Conservation (phyloP, 2,888 invertebrate species). For the Hemithea aestivaria region DNA sequence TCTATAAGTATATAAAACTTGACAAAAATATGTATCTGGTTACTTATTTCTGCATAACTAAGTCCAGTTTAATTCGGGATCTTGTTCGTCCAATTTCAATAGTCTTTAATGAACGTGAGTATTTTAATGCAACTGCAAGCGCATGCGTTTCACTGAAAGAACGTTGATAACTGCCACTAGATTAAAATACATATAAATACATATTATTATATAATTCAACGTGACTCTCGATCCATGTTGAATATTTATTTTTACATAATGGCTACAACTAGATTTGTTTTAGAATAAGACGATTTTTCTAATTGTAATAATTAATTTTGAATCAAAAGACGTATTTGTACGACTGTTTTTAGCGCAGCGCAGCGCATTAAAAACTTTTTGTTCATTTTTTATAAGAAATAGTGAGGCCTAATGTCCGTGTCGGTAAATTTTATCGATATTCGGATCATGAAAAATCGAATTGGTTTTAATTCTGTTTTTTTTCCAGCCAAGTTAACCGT, state of each 20-base stretch:
- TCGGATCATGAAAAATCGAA: conserved; percentile 7
- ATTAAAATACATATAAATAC: conserved; percentile 60
- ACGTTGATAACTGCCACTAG: conserved; percentile 76
- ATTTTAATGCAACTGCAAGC: conserved; percentile 34
- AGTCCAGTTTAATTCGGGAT: no score
- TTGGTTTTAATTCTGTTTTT: conserved; percentile 1
- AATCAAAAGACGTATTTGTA: conserved; percentile 42
- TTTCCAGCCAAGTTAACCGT: conserved; percentile 17
- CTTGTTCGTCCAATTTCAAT: conserved; percentile 45
- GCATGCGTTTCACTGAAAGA: conserved; percentile 38
- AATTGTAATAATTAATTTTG: conserved; percentile 33
- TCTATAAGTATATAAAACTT: no score
- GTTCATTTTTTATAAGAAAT: conserved; percentile 2
- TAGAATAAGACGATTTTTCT: conserved; percentile 33
- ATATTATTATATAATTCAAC: conserved; percentile 55
- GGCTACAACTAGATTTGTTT: conserved; percentile 46
- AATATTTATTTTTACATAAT: conserved; percentile 55
- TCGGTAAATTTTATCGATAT: conserved; percentile 17
- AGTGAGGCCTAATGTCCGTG: conserved; percentile 12
- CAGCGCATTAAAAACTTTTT: conserved; percentile 3
- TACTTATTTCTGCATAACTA: no score
- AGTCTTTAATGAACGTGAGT: conserved; percentile 38
- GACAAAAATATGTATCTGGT: no score
- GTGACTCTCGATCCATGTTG: conserved; percentile 53
- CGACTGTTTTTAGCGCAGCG: conserved; percentile 23